Evolutionary conservation across 1,140 invertebrate species (phyloP).

Genomic region (Drosophila ironensis): DNA sequence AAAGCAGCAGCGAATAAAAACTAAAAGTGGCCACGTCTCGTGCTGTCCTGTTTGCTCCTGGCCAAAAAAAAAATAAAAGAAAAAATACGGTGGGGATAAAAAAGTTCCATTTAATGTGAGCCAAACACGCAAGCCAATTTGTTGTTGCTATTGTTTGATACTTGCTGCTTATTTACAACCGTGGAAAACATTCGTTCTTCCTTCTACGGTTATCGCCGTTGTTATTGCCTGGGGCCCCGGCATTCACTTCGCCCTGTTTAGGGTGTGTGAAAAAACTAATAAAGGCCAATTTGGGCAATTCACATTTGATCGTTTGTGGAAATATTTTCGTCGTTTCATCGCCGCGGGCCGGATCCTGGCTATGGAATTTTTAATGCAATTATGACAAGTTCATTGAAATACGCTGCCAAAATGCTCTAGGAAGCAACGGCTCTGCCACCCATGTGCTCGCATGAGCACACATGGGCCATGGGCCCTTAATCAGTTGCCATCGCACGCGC

Average conservation of each 20-base stretch:
- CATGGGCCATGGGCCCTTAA: conserved; percentile 46
- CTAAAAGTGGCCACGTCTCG: conserved; percentile 56
- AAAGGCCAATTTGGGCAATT: conserved; percentile 76
- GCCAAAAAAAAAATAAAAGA: not conserved
- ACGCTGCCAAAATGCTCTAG: not conserved
- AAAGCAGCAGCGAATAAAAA: conserved; percentile 20
- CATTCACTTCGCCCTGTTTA: conserved; percentile 41
- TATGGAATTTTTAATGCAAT: conserved; percentile 71
- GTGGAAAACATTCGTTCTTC: conserved; percentile 37
- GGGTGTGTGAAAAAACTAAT: conserved; percentile 80
- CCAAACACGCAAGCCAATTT: conserved; percentile 71
- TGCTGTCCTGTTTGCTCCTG: conserved; percentile 24
- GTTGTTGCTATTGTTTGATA: conserved; percentile 36
- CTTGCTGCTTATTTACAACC: conserved; percentile 29
- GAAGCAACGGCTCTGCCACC: conserved; percentile 12
- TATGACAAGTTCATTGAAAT: conserved; percentile 59
- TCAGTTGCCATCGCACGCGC: conserved; percentile 16
- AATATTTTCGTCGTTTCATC: conserved; percentile 39
- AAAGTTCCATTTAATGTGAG: conserved; percentile 50
- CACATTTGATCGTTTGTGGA: conserved; percentile 42
- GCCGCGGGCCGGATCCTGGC: conserved; percentile 8
- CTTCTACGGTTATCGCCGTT: conserved; percentile 1
- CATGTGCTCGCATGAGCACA: conserved; percentile 7
- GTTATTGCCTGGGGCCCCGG: not conserved
- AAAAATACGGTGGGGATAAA: no score